Base-by-base conservation (phyloP, 2,797 vertebrate genomes). In the Carapus acus region DNA sequence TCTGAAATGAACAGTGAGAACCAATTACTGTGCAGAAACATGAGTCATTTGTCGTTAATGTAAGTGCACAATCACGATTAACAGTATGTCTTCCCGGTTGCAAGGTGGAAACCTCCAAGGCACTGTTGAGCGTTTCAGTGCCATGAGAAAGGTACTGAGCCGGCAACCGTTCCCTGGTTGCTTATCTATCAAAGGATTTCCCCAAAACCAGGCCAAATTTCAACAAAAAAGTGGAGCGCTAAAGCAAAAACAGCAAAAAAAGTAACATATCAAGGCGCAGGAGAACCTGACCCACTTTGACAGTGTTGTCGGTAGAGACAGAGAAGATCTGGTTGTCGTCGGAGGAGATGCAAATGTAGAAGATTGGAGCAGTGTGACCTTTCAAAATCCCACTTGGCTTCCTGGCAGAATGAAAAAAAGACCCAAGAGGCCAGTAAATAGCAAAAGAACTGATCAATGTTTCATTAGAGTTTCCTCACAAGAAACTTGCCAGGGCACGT, bases 301-400 rank as follows among this genome's bases (percentile, higher is more conserved):
- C 69, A 1, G 78, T 85, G 75, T 58, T 82, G 77, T 92, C 71
- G 11, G 41, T 53, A 15, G 86, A 90, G 43, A 82, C 27, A 7
- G 85, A 89, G 68, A 90, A 80, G 54, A 91, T 83, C 60, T 81
- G 85, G 53, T 58, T 65, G 40, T 89, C 86, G 72, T 90, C 89
- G 33, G 86, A 68, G 38, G 71, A 65, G 31, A 85, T 57, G 17
- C 53, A 67, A 49, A 90, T 61, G 59, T 85, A 84, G 49, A 80
- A 71, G 17, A 88, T 72, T 0, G 78, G 85, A 54, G 85, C 78
- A 3, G 2, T 43, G 63, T 87, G 86, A 59, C 88, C 88, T 85
- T 81, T 90, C 60, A 92, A 76, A 33, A 85, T 50, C 16, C 84
- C 85, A 7, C 77, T 78, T 7, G 86, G 74, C 45, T 74, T 82